These are phyloP conservation scores for Pherbina coryleti DNA, from an alignment of 2,888 invertebrate species.

Conservation along the genomic window DNA sequence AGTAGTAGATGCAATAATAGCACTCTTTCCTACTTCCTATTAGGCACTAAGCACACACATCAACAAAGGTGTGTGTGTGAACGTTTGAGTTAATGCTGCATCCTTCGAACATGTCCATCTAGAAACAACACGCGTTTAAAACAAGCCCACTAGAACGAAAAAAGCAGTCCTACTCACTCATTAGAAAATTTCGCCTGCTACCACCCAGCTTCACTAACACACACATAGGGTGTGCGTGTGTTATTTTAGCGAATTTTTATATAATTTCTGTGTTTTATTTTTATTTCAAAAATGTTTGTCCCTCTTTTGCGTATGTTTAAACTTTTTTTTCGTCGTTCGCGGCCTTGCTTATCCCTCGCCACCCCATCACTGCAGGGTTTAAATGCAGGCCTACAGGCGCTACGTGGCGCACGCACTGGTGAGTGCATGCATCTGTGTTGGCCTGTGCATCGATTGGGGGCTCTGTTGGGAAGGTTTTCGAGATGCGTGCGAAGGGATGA, in stretches of 20 bases:
- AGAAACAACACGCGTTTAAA: too few species aligned
- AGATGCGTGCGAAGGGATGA: conserved; percentile 42
- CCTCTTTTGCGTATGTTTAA: conserved; percentile 44
- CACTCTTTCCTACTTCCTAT: conserved; percentile 27
- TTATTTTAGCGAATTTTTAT: conserved; percentile 52
- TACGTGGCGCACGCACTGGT: conserved; percentile 18
- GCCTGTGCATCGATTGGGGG: conserved; percentile 43
- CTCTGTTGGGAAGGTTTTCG: conserved; percentile 32
- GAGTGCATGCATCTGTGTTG: conserved; percentile 36
- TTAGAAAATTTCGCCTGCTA: neutral
- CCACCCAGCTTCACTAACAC: neutral
- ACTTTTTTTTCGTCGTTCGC: conserved; percentile 39
- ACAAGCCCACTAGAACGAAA: too few species aligned
- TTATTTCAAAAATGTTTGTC: conserved; percentile 50
- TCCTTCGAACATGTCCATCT: too few species aligned
- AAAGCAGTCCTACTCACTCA: neutral
- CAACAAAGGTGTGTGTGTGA: conserved; percentile 23
- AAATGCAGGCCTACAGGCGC: conserved; percentile 14
- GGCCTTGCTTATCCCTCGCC: conserved; percentile 42
- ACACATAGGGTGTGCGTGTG: conserved; percentile 42
- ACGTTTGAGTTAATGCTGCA: neutral
- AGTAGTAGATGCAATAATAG: too few species aligned
- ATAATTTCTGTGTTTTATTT: conserved; percentile 48
- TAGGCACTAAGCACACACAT: too few species aligned
- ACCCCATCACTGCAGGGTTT: neutral